Conservation (phyloP, 2,888 invertebrate genomes). For the Cloeon dipterum region DNA sequence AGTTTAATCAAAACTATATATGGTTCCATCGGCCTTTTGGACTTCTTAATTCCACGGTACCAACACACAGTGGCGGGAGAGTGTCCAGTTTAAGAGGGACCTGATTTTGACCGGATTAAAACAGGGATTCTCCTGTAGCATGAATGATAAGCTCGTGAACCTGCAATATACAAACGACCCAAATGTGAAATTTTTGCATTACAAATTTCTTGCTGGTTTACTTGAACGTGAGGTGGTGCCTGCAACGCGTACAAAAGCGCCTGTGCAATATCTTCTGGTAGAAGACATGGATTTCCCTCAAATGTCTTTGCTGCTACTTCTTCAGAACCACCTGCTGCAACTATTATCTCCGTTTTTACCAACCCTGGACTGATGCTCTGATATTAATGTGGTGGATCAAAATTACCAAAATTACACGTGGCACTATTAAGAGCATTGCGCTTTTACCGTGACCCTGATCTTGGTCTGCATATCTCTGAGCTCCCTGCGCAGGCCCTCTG, state of each 20-base stretch:
- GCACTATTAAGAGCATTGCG: too few relatives aligned
- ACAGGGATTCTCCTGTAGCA: too few relatives aligned
- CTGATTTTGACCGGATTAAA: slow-evolving; percentile 4
- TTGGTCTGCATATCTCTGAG: neutral
- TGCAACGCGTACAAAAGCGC: neutral
- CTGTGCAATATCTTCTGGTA: neutral
- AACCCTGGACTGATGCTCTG: slow-evolving; percentile 3
- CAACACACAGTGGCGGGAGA: slow-evolving; percentile 20
- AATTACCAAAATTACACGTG: too few relatives aligned
- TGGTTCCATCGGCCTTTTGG: slow-evolving; percentile 25
- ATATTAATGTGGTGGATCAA: too few relatives aligned
- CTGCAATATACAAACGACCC: too few relatives aligned
- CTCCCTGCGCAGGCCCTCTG: slow-evolving; percentile 1
- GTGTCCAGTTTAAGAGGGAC: slow-evolving; percentile 19
- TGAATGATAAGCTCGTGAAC: too few relatives aligned
- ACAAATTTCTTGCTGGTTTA: too few relatives aligned
- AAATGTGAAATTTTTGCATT: too few relatives aligned
- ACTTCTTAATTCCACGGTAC: slow-evolving; percentile 28
- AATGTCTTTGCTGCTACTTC: neutral
- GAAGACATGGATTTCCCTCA: neutral
- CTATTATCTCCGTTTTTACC: neutral
- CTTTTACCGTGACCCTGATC: slow-evolving; percentile 1
- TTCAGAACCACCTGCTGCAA: neutral
- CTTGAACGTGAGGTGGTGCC: slow-evolving; percentile 1
- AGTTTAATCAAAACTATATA: slow-evolving; percentile 27